Base-by-base conservation (phyloP, 2,888 invertebrate genomes). In the Tubiluchus corallicola region DNA sequence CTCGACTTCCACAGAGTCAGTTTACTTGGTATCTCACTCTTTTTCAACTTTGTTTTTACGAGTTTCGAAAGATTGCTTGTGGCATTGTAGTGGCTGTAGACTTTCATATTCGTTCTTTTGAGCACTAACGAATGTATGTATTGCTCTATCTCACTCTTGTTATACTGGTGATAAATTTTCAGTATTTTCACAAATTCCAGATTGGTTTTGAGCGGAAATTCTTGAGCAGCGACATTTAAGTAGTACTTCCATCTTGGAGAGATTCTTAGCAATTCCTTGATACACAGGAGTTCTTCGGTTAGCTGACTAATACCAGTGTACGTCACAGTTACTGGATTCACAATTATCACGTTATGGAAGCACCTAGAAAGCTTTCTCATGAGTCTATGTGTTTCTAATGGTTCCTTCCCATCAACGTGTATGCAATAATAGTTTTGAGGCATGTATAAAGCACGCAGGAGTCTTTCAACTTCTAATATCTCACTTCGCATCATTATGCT, bases 341-440 rank as follows among this genome's bases (percentile, higher is more conserved):
- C 58, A 1, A 64, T 49, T 43, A 60, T 59, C 3, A 64, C 61
- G 50, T 64, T 62, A 17, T 52, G 41, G 42, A 61, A 58, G 49
- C 61, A 59, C 9, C 43, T 44, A 1, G 49, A 52, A 3, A 58
- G n/a, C n/a, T n/a, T n/a, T n/a, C n/a, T n/a, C n/a, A n/a, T 53
- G 2, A 43, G 43, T 21, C 45, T 42, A 19, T 58, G 44, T 2
- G 55, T 51, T 5, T 48, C 37, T 2, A 49, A 20, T 1, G 49
- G 19, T 2, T 55, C 49, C 50, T 57, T 58, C 5, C 43, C 47
- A 45, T 62, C 62, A 0, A 62, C 51, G 43, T 62, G 61, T 20
- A 62, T 49, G 48, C 62, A 62, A 47, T 60, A 61, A 20, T 52
- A 43, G 45, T 62, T 62, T 41, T 60, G 58, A 2, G 61, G 61